Percentiles rank a stretch among this genome's conserved stretches.
Evolutionary conservation across 2,113 vertebrate genomes (phyloP).

Genomic region (Oryzias melastigma): DNA sequence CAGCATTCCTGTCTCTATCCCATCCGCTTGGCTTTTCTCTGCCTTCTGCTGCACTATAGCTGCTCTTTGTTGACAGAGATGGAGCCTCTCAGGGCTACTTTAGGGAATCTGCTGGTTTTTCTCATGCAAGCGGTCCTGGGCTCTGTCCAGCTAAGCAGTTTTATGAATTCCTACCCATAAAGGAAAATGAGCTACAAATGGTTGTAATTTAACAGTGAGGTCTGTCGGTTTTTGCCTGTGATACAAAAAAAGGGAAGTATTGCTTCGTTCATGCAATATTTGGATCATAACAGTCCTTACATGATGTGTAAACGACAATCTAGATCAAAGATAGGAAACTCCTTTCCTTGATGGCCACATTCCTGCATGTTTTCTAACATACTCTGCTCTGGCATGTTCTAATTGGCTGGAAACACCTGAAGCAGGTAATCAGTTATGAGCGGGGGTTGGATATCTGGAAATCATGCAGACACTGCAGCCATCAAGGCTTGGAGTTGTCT

Average conservation of each 20-base stretch:
- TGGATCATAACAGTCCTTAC: slow-evolving; percentile 5
- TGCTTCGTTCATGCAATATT: not conserved
- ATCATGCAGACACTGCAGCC: too few relatives aligned
- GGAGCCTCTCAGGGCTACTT: slow-evolving; percentile 21
- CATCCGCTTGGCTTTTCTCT: slow-evolving; percentile 31
- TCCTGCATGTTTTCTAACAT: too few relatives aligned
- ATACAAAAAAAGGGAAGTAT: slow-evolving; percentile 8
- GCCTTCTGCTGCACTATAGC: slow-evolving; percentile 28
- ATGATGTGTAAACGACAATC: not conserved
- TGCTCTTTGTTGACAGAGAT: slow-evolving; percentile 37
- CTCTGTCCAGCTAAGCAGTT: slow-evolving; percentile 39
- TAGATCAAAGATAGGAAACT: too few relatives aligned
- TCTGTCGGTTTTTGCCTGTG: slow-evolving; percentile 8
- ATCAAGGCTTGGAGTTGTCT: too few relatives aligned
- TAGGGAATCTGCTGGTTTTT: slow-evolving; percentile 35
- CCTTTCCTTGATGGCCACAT: too few relatives aligned
- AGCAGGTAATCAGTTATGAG: too few relatives aligned
- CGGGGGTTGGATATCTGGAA: too few relatives aligned
- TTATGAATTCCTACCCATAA: slow-evolving; percentile 42
- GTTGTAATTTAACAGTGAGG: slow-evolving; percentile 12
- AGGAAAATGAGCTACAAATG: slow-evolving; percentile 18
- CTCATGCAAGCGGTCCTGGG: slow-evolving; percentile 29
- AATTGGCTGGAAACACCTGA: too few relatives aligned
- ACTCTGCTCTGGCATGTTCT: too few relatives aligned
- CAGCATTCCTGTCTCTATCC: slow-evolving; percentile 4